Evolutionary conservation across 1,140 invertebrate species (phyloP), one percentile per base, ranked within the genome.

Genomic region (Temnothorax nylanderi): DNA sequence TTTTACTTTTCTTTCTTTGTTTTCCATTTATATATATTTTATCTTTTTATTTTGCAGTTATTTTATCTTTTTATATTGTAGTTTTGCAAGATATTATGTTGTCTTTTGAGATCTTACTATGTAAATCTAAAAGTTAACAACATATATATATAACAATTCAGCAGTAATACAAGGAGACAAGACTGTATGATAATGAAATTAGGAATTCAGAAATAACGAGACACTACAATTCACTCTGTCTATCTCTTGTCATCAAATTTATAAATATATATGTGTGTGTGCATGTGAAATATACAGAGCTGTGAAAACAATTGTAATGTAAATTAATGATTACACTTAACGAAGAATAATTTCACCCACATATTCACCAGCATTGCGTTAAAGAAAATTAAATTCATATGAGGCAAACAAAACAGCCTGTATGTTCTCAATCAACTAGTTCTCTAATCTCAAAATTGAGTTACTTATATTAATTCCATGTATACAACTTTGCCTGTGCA

Each of bases 61-160:
- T 47, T 49, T 34, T 21, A 21, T 21, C 6, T 34, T 64, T 65
- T 65, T 80, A 51, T 65, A 16, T n/a, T 21, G n/a, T 51, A 65
- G 1, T 60, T 84, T 71, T 47, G 21, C 64, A 81, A 82, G 54
- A 74, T 58, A 41, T 72, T 82, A 47, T 60, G 54, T 74, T 74
- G 26, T 72, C 18, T 58, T 74, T 72, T 75, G 41, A 74, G 41
- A 74, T 62, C 11, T 26, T 60, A 75, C 41, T 62, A 84, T 49
- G n/a, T 84, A 74, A 74, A 84, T 84, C 69, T 75, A 84, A 56
- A 84, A 75, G 74, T 62, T 60, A 34, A 81, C 34, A 81, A 69
- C 21, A 74, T 13, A 74, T 54, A 49, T 47, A 49, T 49, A 78
- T 47, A 65, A 49, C 4, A 64, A 81, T n/a, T 47, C 34, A 47